A percentile compares a stretch with the other conserved stretches of the same genome.
These are phyloP conservation scores for Pteromalus puparum DNA, from an alignment of 1,140 invertebrate species.

Conservation along the genomic window DNA sequence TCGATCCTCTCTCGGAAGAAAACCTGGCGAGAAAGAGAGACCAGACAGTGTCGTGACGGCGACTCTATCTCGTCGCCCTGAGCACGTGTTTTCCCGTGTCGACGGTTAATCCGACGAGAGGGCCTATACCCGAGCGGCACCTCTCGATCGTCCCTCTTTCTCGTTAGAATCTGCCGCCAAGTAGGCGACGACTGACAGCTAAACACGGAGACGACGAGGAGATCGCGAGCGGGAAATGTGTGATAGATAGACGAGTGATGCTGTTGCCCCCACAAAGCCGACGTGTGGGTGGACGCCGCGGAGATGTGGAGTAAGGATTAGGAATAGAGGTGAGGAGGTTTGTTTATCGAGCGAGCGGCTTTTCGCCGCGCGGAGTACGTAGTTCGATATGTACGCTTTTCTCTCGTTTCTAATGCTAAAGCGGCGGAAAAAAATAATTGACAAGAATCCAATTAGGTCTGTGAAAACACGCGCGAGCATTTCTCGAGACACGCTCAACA, in stretches of 20 bases:
- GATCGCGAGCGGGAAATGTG: not conserved
- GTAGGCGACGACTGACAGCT: conserved; percentile 10
- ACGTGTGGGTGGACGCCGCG: not conserved
- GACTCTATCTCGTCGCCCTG: not conserved
- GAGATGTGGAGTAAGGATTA: not conserved
- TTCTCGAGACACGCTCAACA: too few species aligned
- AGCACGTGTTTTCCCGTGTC: conserved; percentile 19
- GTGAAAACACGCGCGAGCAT: too few species aligned
- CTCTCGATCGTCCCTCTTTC: conserved; percentile 7
- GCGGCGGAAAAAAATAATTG: not conserved
- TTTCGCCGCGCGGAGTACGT: too few species aligned
- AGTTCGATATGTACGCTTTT: too few species aligned
- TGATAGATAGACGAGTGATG: not conserved
- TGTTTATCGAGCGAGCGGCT: too few species aligned
- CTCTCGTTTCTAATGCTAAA: too few species aligned
- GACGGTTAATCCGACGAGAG: conserved; percentile 16
- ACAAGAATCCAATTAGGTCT: not conserved
- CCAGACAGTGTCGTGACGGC: conserved; percentile 3
- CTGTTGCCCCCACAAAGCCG: not conserved
- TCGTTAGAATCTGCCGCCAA: conserved; percentile 16
- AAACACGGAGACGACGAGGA: not conserved
- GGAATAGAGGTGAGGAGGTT: not conserved
- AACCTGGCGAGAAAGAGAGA: not conserved
- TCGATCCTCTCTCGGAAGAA: too few species aligned
- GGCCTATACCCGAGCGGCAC: not conserved